Conservation (phyloP, 2,113 vertebrate genomes). For the Thamnaconus septentrionalis region DNA sequence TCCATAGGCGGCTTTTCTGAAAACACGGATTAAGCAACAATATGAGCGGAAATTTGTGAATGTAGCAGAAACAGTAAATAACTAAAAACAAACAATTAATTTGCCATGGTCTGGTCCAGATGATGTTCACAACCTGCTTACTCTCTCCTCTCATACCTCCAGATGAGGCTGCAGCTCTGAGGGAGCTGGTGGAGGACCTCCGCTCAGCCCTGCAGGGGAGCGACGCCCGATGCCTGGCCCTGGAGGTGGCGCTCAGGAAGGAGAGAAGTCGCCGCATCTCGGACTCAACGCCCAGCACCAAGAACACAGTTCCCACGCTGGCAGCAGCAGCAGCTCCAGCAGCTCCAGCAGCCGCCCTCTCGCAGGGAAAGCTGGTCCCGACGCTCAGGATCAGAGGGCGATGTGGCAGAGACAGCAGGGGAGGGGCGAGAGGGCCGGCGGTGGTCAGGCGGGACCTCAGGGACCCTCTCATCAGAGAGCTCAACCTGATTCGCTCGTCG, state of each 20-base stretch:
- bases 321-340: conserved; percentile 18
- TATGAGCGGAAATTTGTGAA: too few species aligned
- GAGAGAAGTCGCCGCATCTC: conserved; percentile 12
- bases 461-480: conserved; percentile 71
- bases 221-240: conserved; percentile 77
- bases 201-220: conserved; percentile 78
- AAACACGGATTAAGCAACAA: too few species aligned
- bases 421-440: conserved; percentile 3
- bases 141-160: background rate
- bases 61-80: too few species aligned
- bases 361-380: conserved; percentile 41
- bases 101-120: too few species aligned
- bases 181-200: conserved; percentile 82
- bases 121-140: background rate
- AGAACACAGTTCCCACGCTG: background rate
- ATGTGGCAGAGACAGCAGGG: background rate
- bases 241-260: conserved; percentile 72
- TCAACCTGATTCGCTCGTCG: conserved; percentile 75
- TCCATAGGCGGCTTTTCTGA: too few species aligned
- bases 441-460: conserved; percentile 38
- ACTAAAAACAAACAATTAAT: too few species aligned
- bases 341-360: background rate
- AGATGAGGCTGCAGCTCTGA: conserved; percentile 64
- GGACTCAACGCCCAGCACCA: background rate
- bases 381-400: conserved; percentile 42